Base-by-base conservation (phyloP, 2,797 vertebrate genomes). In the Lacerta viridis region DNA sequence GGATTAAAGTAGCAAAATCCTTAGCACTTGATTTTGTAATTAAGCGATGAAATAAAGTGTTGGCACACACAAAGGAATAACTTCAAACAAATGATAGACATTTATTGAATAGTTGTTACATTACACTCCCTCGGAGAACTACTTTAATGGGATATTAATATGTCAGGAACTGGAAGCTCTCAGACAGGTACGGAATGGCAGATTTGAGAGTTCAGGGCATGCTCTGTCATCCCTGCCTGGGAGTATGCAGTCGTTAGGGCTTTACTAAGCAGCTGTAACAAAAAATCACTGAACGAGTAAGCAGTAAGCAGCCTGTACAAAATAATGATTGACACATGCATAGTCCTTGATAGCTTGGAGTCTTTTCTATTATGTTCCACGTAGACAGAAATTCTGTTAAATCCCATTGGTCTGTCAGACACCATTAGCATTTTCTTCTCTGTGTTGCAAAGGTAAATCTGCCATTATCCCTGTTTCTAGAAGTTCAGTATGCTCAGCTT, bases 121-220 rank as follows among this genome's bases (percentile, higher is more conserved):
- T 89, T 92, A 85, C 18, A 87, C 25, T 87, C 59, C 78, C 83
- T 87, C 72, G 3, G 84, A 89, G 75, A 94, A 89, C 27, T 82
- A 7, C 50, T 91, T 94, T 92, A 94, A 89, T 59, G 87, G 46
- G 93, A 88, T 92, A 87, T 92, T 95, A 93, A 87, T 89, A 91
- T 89, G 41, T 88, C 90, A 89, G 50, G 83, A 87, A 50, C 6
- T 81, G 80, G 39, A 91, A 96, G 89, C 25, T 27, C 84, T 83
- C 72, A 85, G 69, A 89, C 25, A 84, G 75, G 68, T 85, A 83
- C 46, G 94, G 46, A 85, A 68, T 79, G 75, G 80, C 89, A 92
- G 85, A 50, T 93, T 80, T 75, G 46, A 72, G 68, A 94, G 77
- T 91, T 89, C 75, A 27, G 33, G 23, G 68, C 88, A 92, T 93